A percentile compares a stretch with the other conserved stretches of the same genome.
phyloP scores from a whole-genome alignment of 2,888 invertebrate genomes.

The Pristionchus maxplancki region DNA sequence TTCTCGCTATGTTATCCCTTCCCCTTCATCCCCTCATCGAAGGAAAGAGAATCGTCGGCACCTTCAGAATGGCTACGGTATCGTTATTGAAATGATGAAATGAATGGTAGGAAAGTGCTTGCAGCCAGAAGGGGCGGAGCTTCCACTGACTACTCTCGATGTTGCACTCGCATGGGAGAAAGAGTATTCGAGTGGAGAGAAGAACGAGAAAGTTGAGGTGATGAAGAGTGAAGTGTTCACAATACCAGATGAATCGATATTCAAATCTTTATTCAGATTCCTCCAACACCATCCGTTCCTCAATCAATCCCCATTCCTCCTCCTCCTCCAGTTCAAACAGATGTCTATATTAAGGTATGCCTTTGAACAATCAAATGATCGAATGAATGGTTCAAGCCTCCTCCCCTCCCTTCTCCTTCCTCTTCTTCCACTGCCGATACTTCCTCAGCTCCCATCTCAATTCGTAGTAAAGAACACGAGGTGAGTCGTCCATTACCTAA shows the following conservation, averaged over 20 bases:
- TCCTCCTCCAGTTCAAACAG: neutral
- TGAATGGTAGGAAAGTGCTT: neutral
- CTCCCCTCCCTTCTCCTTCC: neutral
- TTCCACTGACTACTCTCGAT: conserved; percentile 23
- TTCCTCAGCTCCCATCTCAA: neutral
- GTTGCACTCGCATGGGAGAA: conserved; percentile 40
- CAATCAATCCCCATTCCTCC: neutral
- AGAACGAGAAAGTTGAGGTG: neutral
- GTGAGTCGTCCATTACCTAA: neutral
- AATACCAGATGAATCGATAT: neutral
- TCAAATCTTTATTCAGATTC: neutral
- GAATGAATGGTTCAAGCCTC: neutral
- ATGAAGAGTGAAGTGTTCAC: neutral
- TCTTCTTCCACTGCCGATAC: neutral
- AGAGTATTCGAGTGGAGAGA: neutral
- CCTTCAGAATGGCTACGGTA: conserved; percentile 26
- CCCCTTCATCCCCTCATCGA: conserved; percentile 39
- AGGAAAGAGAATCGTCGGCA: conserved; percentile 37
- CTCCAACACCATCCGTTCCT: neutral
- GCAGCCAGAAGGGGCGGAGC: conserved; percentile 3
- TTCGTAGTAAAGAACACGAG: neutral
- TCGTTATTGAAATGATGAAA: neutral
- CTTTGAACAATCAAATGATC: too few relatives aligned
- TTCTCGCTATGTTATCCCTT: conserved; percentile 32
- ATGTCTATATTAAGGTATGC: too few relatives aligned